Evolutionary conservation across 2,113 vertebrate species (phyloP).

Genomic region (Setophaga coronata): DNA sequence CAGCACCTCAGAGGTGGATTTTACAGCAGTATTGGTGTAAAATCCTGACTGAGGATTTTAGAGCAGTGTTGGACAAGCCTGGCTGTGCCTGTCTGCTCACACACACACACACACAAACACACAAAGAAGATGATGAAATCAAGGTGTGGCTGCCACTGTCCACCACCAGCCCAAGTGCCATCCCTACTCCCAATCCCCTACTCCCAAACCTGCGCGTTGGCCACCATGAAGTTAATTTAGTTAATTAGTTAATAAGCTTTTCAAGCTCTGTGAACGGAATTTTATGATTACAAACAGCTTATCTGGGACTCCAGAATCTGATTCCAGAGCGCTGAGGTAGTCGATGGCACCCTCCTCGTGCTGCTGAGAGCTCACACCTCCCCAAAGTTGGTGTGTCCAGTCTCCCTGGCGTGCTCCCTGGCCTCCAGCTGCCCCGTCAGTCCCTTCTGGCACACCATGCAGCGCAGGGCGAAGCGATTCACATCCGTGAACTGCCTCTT

Average conservation of each 20-base stretch:
- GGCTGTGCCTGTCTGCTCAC: neutral
- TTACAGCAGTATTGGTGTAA: neutral
- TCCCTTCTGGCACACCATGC: constrained; percentile 95
- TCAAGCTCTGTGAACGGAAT: constrained; percentile 66
- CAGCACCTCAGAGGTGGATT: neutral
- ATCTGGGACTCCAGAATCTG: constrained; percentile 61
- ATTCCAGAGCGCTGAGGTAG: constrained; percentile 85
- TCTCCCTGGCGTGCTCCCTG: constrained; percentile 94
- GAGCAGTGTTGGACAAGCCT: neutral
- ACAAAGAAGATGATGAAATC: neutral
- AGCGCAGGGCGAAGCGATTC: constrained; percentile 90
- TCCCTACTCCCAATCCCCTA: neutral
- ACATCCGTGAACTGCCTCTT: constrained; percentile 96
- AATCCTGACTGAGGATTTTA: neutral
- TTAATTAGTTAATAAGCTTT: neutral
- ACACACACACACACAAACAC: neutral
- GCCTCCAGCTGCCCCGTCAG: constrained; percentile 93
- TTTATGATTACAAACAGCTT: constrained; percentile 69
- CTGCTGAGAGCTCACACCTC: constrained; percentile 83
- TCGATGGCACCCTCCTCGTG: constrained; percentile 63
- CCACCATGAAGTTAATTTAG: constrained; percentile 34
- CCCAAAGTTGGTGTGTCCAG: constrained; percentile 94
- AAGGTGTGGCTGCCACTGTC: neutral
- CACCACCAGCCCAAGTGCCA: constrained; percentile 9
- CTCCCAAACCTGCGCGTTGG: constrained; percentile 2